A percentile compares a stretch with the other conserved stretches of the same genome.
Conservation (phyloP, 2,797 vertebrate genomes). For the Pantherophis alleghaniensis region DNA sequence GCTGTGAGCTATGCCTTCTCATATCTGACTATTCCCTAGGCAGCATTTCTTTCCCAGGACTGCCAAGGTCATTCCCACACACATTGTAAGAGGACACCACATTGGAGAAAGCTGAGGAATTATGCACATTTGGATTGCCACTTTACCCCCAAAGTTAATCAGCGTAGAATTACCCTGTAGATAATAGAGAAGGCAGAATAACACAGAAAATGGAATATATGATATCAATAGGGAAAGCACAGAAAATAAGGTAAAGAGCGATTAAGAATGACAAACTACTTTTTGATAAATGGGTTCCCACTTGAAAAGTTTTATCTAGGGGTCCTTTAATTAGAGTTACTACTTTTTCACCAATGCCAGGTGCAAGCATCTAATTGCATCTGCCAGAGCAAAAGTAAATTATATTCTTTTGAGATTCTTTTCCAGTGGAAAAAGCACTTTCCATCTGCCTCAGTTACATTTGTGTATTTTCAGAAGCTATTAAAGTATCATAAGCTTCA, state of each 20-base stretch:
- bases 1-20: neutral
- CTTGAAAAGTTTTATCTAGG: conserved; percentile 10
- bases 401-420: conserved; percentile 18
- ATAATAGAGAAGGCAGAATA: neutral
- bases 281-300: conserved; percentile 20
- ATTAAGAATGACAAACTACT: conserved; percentile 16
- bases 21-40: neutral
- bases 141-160: neutral
- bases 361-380: conserved; percentile 16
- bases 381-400: conserved; percentile 31
- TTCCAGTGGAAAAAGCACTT: neutral
- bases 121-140: neutral
- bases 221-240: neutral
- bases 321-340: conserved; percentile 24
- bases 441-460: conserved; percentile 11
- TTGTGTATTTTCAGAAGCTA: conserved; percentile 19
- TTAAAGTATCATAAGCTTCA: neutral
- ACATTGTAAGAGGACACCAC: neutral
- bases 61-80: neutral
- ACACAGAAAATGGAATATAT: neutral
- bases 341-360: conserved; percentile 19
- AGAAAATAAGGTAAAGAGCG: neutral
- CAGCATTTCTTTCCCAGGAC: neutral
- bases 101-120: neutral
- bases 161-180: neutral